These are phyloP conservation scores for Caenorhabditis doughertyi DNA, from an alignment of 2,888 invertebrate species.

Conservation along the genomic window DNA sequence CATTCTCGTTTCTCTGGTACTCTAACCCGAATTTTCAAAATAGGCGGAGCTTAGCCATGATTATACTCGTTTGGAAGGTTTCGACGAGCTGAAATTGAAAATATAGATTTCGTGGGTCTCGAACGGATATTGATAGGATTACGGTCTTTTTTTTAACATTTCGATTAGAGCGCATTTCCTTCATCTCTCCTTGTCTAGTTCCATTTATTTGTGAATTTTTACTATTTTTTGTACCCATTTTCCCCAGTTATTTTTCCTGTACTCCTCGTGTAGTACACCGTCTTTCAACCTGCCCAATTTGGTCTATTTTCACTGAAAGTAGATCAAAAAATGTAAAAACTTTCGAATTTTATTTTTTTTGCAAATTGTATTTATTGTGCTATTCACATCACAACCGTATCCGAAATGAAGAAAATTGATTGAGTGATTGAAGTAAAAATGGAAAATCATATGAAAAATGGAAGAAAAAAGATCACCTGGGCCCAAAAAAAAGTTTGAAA, in stretches of 20 bases:
- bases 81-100: too few species aligned
- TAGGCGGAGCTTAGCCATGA: too few species aligned
- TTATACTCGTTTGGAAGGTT: too few species aligned
- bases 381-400: conserved; percentile 61
- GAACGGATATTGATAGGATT: too few species aligned
- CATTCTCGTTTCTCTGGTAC: too few species aligned
- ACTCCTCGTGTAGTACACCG: conserved; percentile 43
- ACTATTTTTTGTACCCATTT: neutral
- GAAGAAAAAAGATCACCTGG: neutral
- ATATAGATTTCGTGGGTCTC: too few species aligned
- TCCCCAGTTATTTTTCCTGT: conserved; percentile 5
- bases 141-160: too few species aligned
- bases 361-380: conserved; percentile 30
- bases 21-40: too few species aligned
- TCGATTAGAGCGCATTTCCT: neutral
- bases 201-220: neutral
- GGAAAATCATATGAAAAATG: neutral
- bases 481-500: neutral
- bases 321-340: conserved; percentile 22
- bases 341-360: neutral
- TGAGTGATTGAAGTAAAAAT: neutral
- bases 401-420: neutral
- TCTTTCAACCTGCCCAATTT: neutral
- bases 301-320: conserved; percentile 21
- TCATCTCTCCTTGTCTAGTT: neutral